Percentiles rank a stretch among this genome's conserved stretches.
Conservation (phyloP, 2,113 vertebrate genomes). For the Mastomys coucha region DNA sequence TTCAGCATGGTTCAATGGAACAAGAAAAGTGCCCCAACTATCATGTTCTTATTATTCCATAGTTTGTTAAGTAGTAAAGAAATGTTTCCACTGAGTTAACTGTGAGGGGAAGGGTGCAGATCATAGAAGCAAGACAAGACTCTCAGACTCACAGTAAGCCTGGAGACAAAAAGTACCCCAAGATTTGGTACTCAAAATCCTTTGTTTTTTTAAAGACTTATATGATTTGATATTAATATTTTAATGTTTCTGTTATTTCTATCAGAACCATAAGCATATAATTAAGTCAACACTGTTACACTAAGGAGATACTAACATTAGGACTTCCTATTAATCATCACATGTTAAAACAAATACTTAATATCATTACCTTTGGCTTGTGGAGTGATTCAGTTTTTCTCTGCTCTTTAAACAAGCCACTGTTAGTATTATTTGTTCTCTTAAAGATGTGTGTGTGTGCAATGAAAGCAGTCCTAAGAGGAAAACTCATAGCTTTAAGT, state of each 20-base stretch:
- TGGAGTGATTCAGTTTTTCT: background rate
- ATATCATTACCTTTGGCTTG: background rate
- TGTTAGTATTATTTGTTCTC: conserved; percentile 9
- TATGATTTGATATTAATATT: background rate
- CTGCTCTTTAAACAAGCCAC: background rate
- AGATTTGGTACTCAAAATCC: too few species aligned
- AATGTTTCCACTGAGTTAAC: background rate
- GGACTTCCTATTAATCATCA: background rate
- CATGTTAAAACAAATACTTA: conserved; percentile 18
- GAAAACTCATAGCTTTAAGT: too few species aligned
- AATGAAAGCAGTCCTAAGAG: too few species aligned
- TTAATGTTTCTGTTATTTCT: background rate
- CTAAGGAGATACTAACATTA: background rate
- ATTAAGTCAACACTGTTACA: background rate
- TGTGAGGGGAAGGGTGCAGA: background rate
- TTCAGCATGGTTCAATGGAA: background rate
- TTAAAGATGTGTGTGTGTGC: too few species aligned
- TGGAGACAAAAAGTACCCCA: too few species aligned
- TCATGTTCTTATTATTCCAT: background rate
- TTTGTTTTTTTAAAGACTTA: background rate
- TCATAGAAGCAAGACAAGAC: background rate
- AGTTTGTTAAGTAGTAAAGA: background rate
- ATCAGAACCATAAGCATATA: background rate
- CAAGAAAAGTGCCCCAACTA: background rate
- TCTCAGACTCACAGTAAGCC: background rate